A percentile compares a stretch with the other conserved stretches of the same genome.
phyloP scores from a whole-genome alignment of 2,113 vertebrate species.

The Gobio gobio region DNA sequence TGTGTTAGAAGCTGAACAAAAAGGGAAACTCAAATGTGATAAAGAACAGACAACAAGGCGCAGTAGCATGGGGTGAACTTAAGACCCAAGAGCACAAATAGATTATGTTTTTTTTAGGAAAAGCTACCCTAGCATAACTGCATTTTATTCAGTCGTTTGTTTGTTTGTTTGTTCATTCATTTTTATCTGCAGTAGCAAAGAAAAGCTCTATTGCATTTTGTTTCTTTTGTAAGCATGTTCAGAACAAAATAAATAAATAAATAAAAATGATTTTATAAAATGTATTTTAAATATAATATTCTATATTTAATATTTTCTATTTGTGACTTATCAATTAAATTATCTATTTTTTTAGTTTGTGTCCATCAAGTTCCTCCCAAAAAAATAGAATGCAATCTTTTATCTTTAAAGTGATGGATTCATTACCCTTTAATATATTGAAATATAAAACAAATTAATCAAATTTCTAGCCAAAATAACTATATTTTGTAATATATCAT shows the following conservation, averaged over 20 bases:
- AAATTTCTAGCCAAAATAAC: no score
- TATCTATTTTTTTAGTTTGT: not conserved
- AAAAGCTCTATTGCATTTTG: no score
- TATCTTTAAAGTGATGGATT: not conserved
- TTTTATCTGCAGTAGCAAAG: not conserved
- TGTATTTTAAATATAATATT: not conserved
- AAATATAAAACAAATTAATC: no score
- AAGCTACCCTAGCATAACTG: not conserved
- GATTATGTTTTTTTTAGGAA: slow-evolving; percentile 3
- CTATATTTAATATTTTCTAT: no score
- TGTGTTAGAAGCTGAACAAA: slow-evolving; percentile 1
- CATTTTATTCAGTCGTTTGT: not conserved
- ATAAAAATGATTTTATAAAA: not conserved
- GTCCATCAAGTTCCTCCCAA: not conserved
- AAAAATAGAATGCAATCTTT: not conserved
- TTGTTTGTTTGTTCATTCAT: no score
- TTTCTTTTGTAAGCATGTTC: no score
- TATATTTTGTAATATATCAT: not conserved
- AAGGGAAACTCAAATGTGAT: slow-evolving; percentile 37
- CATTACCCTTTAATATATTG: not conserved
- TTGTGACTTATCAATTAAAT: not conserved
- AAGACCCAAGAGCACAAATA: not conserved
- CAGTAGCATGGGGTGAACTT: slow-evolving; percentile 38
- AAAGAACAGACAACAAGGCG: slow-evolving; percentile 36
- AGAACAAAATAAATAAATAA: not conserved